Conservation (phyloP, 2,888 invertebrate species). For the Leptinotarsa rubiginosa region DNA sequence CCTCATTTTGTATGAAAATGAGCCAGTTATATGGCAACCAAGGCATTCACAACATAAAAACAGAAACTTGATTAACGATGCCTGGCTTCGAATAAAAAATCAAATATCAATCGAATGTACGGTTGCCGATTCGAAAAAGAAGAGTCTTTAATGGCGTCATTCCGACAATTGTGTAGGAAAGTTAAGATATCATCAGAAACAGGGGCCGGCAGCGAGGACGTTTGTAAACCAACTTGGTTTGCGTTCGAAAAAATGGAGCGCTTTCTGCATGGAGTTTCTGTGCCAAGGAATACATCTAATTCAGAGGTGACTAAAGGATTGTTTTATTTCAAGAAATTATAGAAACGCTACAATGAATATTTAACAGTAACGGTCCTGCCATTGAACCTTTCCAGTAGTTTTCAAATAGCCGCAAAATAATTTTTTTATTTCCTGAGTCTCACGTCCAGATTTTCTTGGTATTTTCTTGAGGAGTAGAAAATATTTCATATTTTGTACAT, state of each 20-base stretch:
- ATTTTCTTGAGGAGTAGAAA: constrained; percentile 30
- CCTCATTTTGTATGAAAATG: constrained; percentile 65
- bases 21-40: constrained; percentile 57
- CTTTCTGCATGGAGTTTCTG: constrained; percentile 9
- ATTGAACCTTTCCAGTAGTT: constrained; percentile 34
- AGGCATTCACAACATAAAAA: constrained; percentile 14
- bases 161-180: not conserved
- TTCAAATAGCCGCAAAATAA: constrained; percentile 26
- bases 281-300: constrained; percentile 15
- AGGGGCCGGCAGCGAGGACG: constrained; percentile 9
- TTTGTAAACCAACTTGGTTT: constrained; percentile 25
- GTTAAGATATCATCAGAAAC: constrained; percentile 11
- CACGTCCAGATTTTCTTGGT: constrained; percentile 30
- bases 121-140: constrained; percentile 19
- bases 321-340: constrained; percentile 5
- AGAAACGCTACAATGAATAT: constrained; percentile 25
- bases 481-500: constrained; percentile 33
- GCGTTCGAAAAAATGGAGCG: constrained; percentile 19
- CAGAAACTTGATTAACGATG: constrained; percentile 23
- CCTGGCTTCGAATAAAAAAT: constrained; percentile 18
- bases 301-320: constrained; percentile 22
- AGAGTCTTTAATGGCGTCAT: constrained; percentile 56
- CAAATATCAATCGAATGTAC: constrained; percentile 13
- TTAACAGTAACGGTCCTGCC: constrained; percentile 29
- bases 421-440: constrained; percentile 23